Base-by-base conservation (phyloP, 2,797 vertebrate species). In the Falco berigora region DNA sequence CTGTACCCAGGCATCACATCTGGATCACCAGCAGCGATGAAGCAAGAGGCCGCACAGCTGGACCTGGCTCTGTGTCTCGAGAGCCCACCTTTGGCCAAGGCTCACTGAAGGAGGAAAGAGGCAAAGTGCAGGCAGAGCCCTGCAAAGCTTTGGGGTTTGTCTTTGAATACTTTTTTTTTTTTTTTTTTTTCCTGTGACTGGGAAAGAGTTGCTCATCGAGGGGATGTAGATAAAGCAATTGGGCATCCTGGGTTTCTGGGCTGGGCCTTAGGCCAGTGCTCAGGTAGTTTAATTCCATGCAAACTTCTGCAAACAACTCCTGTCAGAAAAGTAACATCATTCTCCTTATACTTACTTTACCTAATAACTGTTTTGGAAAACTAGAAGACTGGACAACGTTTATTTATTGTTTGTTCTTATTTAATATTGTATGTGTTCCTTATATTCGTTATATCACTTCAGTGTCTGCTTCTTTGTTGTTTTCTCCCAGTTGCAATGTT, bases 21-120 rank as follows among this genome's bases (percentile, higher is more conserved):
- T 18, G 34, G 28, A 27, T n/a, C 44, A 76, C 27, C 34, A 66
- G 4, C 30, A 77, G 50, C 11, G 30, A 40, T 2, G 8, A 66
- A 79, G 50, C 19, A 36, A 83, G 63, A 69, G 46, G 63, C 19
- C 59, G 61, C 83, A 38, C 22, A 61, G 50, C 50, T 19, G 38
- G 40, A 24, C 32, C 8, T 2, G 1, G 55, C 6, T 1, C 44
- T 0, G 0, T 46, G 38, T 5, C 56, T 81, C 56, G 77, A 27
- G 44, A 74, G 5, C 34, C 58, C 22, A 12, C 14, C 47, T 58
- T 32, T 72, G 73, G 10, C 68, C 68, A 74, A 47, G 56, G 25
- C 30, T 49, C 68, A 49, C 46, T 24, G 59, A 61, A 92, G 18
- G 18, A 73, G 18, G 19, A 1, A 4, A 72, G 40, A 36, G 24